These are phyloP conservation scores for Serranus cabrilla DNA, from an alignment of 2,797 vertebrate genomes.

Conservation along the genomic window DNA sequence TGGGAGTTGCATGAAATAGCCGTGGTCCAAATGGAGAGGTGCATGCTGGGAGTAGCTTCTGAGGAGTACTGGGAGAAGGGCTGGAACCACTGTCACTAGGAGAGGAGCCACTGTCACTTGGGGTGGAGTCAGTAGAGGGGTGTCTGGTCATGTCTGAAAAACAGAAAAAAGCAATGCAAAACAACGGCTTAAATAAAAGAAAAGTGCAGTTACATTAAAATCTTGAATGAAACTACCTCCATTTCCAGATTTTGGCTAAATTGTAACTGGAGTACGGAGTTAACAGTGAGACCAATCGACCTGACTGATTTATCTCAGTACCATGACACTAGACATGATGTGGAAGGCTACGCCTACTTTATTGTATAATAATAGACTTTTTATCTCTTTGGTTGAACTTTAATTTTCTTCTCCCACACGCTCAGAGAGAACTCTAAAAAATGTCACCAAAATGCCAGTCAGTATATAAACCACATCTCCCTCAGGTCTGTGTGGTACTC, in stretches of 20 bases:
- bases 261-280: constrained; percentile 1
- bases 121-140: constrained; percentile 86
- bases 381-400: constrained; percentile 31
- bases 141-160: constrained; percentile 86
- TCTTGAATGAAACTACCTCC: background rate
- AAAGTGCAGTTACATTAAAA: background rate
- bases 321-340: background rate
- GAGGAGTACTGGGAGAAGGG: constrained; percentile 85
- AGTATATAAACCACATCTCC: constrained; percentile 50
- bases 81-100: constrained; percentile 87
- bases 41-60: constrained; percentile 84
- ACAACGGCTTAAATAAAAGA: background rate
- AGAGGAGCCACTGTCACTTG: constrained; percentile 87
- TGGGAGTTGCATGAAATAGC: constrained; percentile 80
- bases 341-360: constrained; percentile 4
- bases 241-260: background rate
- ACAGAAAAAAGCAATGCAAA: constrained; percentile 18
- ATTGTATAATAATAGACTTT: constrained; percentile 28
- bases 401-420: constrained; percentile 32
- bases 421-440: constrained; percentile 25
- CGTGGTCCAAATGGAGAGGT: constrained; percentile 84
- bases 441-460: constrained; percentile 63
- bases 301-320: background rate
- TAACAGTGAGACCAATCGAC: constrained; percentile 5
- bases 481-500: constrained; percentile 10